These are phyloP conservation scores for Ctenomys sociabilis DNA, from an alignment of 2,113 vertebrate species.

Conservation along the genomic window DNA sequence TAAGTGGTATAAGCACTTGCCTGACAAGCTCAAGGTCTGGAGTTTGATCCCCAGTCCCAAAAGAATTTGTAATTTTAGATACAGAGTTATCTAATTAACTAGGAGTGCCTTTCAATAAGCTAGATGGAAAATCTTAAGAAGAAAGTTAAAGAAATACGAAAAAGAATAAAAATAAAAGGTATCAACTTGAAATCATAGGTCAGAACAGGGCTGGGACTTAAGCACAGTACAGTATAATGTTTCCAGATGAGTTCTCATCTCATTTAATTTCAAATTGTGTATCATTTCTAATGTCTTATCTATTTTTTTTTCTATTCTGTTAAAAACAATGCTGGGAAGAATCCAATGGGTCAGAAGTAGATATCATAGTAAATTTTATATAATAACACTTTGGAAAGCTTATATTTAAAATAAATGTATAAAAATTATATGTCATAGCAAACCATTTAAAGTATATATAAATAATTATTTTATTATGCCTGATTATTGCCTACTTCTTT, in stretches of 20 bases:
- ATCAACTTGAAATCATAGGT: background rate
- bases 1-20: no score
- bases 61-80: background rate
- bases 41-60: background rate
- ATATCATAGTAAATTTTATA: background rate
- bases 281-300: no score
- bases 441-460: background rate
- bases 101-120: background rate
- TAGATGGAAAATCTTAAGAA: background rate
- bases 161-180: fast-evolving
- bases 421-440: background rate
- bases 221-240: background rate
- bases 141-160: background rate
- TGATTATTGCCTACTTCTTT: background rate
- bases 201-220: background rate
- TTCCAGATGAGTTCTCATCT: background rate
- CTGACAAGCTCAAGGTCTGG: no score
- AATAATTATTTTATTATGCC: constrained; percentile 2
- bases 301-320: no score
- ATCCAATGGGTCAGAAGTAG: background rate
- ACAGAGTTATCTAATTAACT: background rate
- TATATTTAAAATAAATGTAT: background rate
- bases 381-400: background rate
- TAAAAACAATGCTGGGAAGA: background rate
- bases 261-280: no score